Conservation (phyloP, 2,797 vertebrate species). For the Propithecus perrieri region DNA sequence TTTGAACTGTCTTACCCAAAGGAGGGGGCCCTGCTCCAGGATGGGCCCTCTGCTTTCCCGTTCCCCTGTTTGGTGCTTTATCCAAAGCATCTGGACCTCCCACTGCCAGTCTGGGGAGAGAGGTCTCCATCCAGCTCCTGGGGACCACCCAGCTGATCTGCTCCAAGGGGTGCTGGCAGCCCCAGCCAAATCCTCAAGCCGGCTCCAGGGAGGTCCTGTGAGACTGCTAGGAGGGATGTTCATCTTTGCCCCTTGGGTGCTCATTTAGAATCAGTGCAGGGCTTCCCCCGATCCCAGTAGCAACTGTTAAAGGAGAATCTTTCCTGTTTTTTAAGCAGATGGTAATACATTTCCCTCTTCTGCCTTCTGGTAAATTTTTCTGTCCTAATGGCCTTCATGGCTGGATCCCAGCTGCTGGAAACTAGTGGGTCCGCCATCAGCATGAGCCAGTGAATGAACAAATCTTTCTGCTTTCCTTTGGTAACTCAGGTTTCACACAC, state of each 20-base stretch:
- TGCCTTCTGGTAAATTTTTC: not conserved
- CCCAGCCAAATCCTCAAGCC: not conserved
- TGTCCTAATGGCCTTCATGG: too few species aligned
- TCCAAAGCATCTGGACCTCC: not conserved
- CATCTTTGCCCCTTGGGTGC: not conserved
- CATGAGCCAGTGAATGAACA: rapidly evolving
- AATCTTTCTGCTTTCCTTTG: not conserved
- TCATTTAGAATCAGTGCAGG: rapidly evolving
- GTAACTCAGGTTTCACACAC: not conserved
- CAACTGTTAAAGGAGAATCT: not conserved
- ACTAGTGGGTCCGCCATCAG: not conserved
- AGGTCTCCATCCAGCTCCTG: not conserved
- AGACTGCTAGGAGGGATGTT: not conserved
- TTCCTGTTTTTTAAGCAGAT: not conserved
- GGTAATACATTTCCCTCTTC: rapidly evolving
- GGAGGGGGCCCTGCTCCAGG: not conserved
- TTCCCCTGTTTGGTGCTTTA: not conserved
- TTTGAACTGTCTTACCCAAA: not conserved
- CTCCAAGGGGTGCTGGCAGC: not conserved
- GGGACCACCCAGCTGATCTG: not conserved
- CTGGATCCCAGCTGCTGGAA: not conserved
- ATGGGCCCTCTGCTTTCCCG: not conserved
- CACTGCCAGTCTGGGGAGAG: not conserved
- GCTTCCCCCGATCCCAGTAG: not conserved
- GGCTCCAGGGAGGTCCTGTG: rapidly evolving